These are phyloP conservation scores for Polypterus bichir DNA, from an alignment of 2,113 vertebrate species.

Conservation along the genomic window DNA sequence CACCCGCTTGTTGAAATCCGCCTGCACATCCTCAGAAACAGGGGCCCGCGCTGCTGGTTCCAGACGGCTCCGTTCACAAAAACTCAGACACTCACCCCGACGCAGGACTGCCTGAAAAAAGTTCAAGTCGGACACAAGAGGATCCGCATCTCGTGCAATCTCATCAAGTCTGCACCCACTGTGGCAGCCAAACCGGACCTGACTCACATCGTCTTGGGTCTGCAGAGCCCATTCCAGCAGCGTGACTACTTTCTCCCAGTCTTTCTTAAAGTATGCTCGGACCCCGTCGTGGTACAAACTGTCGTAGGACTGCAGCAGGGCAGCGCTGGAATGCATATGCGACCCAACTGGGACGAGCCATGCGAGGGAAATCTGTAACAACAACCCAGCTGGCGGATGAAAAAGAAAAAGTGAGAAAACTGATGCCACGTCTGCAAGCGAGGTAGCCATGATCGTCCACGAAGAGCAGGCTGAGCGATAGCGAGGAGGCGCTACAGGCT, in stretches of 20 bases:
- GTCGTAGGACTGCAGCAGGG: conserved; percentile 52
- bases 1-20: conserved; percentile 66
- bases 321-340: conserved; percentile 1
- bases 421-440: no score
- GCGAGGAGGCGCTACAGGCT: no score
- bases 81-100: conserved; percentile 68
- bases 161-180: conserved; percentile 29
- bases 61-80: conserved; percentile 50
- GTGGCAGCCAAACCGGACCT: conserved; percentile 42
- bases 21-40: conserved; percentile 56
- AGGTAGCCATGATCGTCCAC: no score
- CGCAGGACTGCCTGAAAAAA: conserved; percentile 55
- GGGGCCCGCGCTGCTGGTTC: conserved; percentile 51
- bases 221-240: conserved; percentile 64
- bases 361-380: background rate
- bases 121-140: conserved; percentile 52
- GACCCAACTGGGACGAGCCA: background rate
- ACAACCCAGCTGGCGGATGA: no score
- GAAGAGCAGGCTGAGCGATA: no score
- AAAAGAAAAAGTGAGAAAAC: no score
- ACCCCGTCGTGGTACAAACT: conserved; percentile 71
- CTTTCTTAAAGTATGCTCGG: conserved; percentile 61
- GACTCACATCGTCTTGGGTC: conserved; percentile 47
- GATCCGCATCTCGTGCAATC: conserved; percentile 21
- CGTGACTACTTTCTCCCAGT: conserved; percentile 70